These are phyloP conservation scores for Trinectes maculatus DNA, from an alignment of 2,113 vertebrate genomes.

Conservation along the genomic window DNA sequence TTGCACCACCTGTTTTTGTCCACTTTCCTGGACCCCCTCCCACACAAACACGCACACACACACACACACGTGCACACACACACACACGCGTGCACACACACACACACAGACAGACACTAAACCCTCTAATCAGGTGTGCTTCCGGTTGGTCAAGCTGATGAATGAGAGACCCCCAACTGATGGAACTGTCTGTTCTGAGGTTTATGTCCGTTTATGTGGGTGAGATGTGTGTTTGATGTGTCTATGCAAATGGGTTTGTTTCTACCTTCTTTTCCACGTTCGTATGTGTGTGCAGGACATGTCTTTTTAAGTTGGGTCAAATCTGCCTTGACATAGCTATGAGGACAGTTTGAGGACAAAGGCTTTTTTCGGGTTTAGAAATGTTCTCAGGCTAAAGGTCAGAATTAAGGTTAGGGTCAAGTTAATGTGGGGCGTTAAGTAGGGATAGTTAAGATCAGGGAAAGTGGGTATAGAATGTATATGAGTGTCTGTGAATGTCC, in stretches of 20 bases:
- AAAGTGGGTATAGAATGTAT: too few relatives aligned
- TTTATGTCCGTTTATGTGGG: constrained; percentile 41
- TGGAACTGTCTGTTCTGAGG: constrained; percentile 32
- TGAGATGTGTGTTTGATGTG: constrained; percentile 36
- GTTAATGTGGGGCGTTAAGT: too few relatives aligned
- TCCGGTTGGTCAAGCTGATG: constrained; percentile 59
- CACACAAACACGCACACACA: too few relatives aligned
- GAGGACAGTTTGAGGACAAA: too few relatives aligned
- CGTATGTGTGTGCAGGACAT: constrained; percentile 12
- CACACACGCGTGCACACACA: constrained; percentile 1
- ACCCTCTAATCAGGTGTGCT: constrained; percentile 63
- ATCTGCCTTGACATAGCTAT: too few relatives aligned
- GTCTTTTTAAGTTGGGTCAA: too few relatives aligned
- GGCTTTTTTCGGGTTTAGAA: too few relatives aligned
- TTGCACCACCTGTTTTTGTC: constrained; percentile 22
- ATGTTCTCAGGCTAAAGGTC: too few relatives aligned
- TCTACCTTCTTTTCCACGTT: background rate
- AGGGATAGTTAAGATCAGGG: too few relatives aligned
- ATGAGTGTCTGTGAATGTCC: constrained; percentile 1
- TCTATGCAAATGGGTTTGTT: background rate
- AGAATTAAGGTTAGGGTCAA: too few relatives aligned
- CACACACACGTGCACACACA: too few relatives aligned
- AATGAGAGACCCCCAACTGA: constrained; percentile 62
- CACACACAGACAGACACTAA: constrained; percentile 31
- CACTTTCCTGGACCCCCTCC: too few relatives aligned